Base-by-base conservation (phyloP, 2,113 vertebrate genomes). In the Noturus placidus region DNA sequence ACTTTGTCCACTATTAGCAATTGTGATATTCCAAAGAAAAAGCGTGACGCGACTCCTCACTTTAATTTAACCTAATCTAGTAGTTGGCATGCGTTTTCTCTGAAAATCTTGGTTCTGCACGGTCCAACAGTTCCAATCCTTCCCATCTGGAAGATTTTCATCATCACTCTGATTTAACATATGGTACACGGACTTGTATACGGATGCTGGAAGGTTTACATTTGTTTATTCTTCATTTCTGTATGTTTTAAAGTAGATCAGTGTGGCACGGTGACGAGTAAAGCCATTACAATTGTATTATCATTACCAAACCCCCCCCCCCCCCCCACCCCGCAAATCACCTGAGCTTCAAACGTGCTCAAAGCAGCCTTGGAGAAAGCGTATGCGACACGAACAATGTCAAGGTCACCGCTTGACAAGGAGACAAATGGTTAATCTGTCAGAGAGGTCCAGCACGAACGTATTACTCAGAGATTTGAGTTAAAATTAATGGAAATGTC, bases 401-500 rank as follows among this genome's bases (percentile, higher is more conserved):
- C 90, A 93, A 95, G 92, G 93, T 93, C 90, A 89, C 54, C 82
- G 84, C 69, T 82, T 93, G 91, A 94, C 92, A 94, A 91, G 90
- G 91, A 92, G 90, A 93, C 84, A 92, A 92, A 92, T 91, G 91
- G 92, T 94, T 93, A 94, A 94, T 92, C 92, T 89, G 91, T 87
- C 90, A 92, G 92, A 93, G 93, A 89, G 33, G 33, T 74, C 93
- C 88, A 88, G 77, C 79, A 87, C 52, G 84, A 91, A 94, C 92
- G 92, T 83, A 94, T 92, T 89, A 92, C 87, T 91, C 90, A 87
- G 91, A 85, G 88, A 90, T 90, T 93, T 91, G 87, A 91, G 90
- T 90, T 88, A 91, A 91, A 94, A 94, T 94, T 94, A 94, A 93
- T 91, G 91, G 90, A 90, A 92, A 93, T 91, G 93, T 91, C 89